Evolutionary conservation across 2,888 invertebrate genomes (phyloP), one percentile per base, ranked within the genome.

Genomic region (Dicycla oo): DNA sequence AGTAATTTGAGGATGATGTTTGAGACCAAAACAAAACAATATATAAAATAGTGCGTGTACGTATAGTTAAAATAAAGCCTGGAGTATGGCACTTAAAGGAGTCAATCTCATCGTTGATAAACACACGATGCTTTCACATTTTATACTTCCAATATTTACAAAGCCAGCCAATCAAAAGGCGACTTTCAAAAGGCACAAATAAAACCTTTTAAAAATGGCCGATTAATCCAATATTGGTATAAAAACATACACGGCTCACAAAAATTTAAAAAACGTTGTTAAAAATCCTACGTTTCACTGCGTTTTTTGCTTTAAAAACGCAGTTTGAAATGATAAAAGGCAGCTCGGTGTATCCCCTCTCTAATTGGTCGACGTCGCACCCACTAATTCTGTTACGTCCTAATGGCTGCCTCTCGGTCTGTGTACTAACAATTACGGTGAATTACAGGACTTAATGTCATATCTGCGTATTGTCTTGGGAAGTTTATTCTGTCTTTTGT

Each of bases 371-470:
- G 84, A 76, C 86, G 85, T 77, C 70, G 81, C 85, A 71, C 73
- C 81, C 61, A 84, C 85, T 92, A 92, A 93, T 90, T 90, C 86
- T 86, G 85, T 93, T 93, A 91, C 80, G 70, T 77, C 78, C 80
- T 92, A 92, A 93, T 92, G 88, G 89, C 78, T 85, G 89, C 77
- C 87, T 83, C 86, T 88, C 82, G 86, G 88, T 88, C 89, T 90
- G 89, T 91, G 87, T 91, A 88, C 89, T 82, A 88, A 90, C 89
- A 88, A 87, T 88, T 88, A 87, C 75, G 80, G n/a, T 64, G 72
- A 74, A 78, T 85, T 81, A 84, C 73, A 62, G 66, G 47, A 76
- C 69, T 65, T 81, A 72, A 75, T 77, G 73, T 80, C 69, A 81
- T 83, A 81, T 80, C 79, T 79, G 38, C 53, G 66, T 75, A 82